These are phyloP conservation scores for Matsumyia berberina DNA, from an alignment of 2,888 invertebrate genomes.

Conservation along the genomic window DNA sequence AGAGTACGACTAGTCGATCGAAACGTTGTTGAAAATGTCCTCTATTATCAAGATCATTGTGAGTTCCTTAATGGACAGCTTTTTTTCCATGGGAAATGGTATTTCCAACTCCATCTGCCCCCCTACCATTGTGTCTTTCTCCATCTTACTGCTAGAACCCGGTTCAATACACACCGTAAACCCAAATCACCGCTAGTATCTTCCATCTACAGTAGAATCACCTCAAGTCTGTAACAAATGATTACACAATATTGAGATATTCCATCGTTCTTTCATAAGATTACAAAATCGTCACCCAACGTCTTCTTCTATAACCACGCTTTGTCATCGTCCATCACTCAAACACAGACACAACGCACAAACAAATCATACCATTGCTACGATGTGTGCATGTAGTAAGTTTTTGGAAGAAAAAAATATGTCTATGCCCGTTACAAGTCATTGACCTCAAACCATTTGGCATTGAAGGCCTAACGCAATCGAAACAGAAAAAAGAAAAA, in stretches of 20 bases:
- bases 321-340: conserved; percentile 44
- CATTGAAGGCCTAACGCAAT: conserved; percentile 64
- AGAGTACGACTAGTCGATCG: no score
- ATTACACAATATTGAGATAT: conserved; percentile 47
- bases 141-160: background rate
- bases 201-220: background rate
- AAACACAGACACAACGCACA: conserved; percentile 36
- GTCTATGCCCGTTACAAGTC: conserved; percentile 67
- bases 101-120: no score
- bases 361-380: conserved; percentile 53
- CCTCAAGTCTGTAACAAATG: conserved; percentile 5
- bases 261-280: conserved; percentile 26
- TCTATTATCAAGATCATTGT: no score
- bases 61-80: no score
- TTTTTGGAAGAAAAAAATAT: conserved; percentile 8
- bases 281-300: conserved; percentile 52
- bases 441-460: conserved; percentile 70
- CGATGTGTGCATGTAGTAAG: conserved; percentile 12
- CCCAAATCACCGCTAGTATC: background rate
- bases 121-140: background rate
- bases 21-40: no score
- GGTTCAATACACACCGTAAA: background rate
- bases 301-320: conserved; percentile 36
- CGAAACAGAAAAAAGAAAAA: conserved; percentile 10
- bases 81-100: no score